These are phyloP conservation scores for Mungos mungo DNA, from an alignment of 2,113 vertebrate species.

Conservation along the genomic window DNA sequence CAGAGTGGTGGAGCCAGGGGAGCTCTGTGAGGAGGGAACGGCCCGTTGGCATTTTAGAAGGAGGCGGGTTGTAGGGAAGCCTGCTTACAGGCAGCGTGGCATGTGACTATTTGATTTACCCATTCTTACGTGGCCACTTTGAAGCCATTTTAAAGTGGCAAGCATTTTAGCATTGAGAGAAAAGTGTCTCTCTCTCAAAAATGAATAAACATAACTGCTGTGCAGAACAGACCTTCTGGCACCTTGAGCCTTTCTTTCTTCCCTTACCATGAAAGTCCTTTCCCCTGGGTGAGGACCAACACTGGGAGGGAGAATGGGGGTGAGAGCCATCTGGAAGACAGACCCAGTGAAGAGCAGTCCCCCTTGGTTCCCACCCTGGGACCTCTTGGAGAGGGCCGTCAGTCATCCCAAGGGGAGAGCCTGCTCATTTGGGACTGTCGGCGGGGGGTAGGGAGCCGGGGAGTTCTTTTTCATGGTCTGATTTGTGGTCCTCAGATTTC, in stretches of 20 bases:
- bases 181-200: no score
- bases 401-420: not conserved
- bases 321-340: not conserved
- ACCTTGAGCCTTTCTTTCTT: not conserved
- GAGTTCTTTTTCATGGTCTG: not conserved
- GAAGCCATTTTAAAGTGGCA: conserved; percentile 2
- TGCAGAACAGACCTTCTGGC: not conserved
- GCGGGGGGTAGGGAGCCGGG: not conserved
- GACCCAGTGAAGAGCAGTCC: not conserved
- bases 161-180: not conserved
- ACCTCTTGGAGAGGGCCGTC: not conserved
- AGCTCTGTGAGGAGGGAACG: not conserved
- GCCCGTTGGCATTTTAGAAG: not conserved
- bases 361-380: not conserved
- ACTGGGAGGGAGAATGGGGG: not conserved
- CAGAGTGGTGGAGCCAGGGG: not conserved
- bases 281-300: not conserved
- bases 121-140: not conserved
- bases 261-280: not conserved
- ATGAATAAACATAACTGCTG: not conserved
- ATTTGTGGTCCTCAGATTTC: not conserved
- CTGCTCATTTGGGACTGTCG: not conserved
- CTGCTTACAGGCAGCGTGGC: not conserved
- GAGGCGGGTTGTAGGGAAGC: not conserved
- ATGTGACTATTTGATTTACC: not conserved